A percentile compares a stretch with the other conserved stretches of the same genome.
These are phyloP conservation scores for Dendrolimus kikuchii DNA, from an alignment of 1,140 invertebrate genomes.

Conservation along the genomic window DNA sequence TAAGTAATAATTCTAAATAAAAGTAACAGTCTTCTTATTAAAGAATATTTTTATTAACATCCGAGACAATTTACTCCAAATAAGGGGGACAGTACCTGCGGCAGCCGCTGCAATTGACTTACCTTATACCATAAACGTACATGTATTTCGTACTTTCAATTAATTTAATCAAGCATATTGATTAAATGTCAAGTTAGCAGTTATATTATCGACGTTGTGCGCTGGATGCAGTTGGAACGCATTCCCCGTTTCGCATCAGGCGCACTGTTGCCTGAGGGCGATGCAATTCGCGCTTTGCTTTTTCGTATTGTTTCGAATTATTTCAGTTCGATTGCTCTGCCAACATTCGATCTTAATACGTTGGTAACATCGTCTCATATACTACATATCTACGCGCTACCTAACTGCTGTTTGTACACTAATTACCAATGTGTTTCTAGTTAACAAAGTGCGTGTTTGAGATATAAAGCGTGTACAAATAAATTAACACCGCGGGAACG, in stretches of 20 bases:
- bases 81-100: conserved; percentile 17
- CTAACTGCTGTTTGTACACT: conserved; percentile 9
- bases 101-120: conserved; percentile 13
- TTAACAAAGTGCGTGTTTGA: no score
- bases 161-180: conserved; percentile 60
- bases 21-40: no score
- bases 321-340: conserved; percentile 30
- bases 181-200: conserved; percentile 60
- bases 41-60: no score
- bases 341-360: conserved; percentile 36
- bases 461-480: no score
- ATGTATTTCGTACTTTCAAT: conserved; percentile 44
- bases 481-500: no score
- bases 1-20: no score
- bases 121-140: conserved; percentile 41
- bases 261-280: conserved; percentile 17
- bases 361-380: neutral
- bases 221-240: conserved; percentile 24
- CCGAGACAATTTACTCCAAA: conserved; percentile 10
- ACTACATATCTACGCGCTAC: no score
- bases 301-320: conserved; percentile 23
- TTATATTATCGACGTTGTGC: conserved; percentile 43
- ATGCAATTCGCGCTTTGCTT: conserved; percentile 36
- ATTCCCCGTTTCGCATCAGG: conserved; percentile 23
- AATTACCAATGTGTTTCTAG: no score